Conservation (phyloP, 1,140 invertebrate species). For the Aphis gossypii region DNA sequence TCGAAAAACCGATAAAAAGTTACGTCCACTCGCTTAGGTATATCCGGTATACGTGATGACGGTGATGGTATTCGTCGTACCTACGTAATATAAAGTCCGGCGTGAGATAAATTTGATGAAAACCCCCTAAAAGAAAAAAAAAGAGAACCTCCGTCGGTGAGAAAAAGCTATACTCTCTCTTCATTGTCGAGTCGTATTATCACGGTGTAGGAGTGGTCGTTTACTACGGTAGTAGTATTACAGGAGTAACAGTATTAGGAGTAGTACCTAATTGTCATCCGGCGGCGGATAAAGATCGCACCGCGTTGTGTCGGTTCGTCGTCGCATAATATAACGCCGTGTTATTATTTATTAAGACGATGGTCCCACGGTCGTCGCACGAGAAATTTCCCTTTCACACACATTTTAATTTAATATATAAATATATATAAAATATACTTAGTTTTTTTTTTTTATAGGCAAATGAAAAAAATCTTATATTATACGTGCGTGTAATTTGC, state of each 20-base stretch:
- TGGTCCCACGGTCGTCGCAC: conserved; percentile 20
- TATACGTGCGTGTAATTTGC: conserved; percentile 5
- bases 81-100: no score
- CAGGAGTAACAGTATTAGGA: neutral
- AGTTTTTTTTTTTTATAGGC: neutral
- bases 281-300: conserved; percentile 39
- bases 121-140: neutral
- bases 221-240: neutral
- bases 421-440: neutral
- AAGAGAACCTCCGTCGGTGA: neutral
- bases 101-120: neutral
- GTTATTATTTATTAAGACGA: conserved; percentile 29
- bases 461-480: neutral
- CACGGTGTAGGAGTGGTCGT: neutral
- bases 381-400: conserved; percentile 51
- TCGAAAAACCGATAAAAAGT: neutral
- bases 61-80: neutral
- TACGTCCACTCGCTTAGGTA: neutral
- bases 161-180: neutral
- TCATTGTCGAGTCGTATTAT: neutral
- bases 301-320: neutral
- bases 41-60: neutral
- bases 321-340: no score
- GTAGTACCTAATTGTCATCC: conserved; percentile 1
- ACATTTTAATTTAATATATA: conserved; percentile 18